Base-by-base conservation (phyloP, 1,140 invertebrate genomes). In the Lepidotrigona ventralis region DNA sequence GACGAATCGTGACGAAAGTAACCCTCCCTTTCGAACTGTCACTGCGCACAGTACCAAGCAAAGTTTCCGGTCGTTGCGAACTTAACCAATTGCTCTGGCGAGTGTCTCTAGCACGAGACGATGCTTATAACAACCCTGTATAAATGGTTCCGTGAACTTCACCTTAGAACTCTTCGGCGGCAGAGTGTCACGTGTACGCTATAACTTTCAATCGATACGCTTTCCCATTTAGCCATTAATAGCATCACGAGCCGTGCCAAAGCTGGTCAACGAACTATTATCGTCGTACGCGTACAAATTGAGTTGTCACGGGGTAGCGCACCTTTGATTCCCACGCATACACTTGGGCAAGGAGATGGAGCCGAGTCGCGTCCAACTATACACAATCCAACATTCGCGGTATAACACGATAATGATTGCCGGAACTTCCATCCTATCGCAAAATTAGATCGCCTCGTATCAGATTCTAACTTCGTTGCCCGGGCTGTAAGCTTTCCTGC, bases 401-500 rank as follows among this genome's bases (percentile, higher is more conserved):
- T 81, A 87, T 88, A 88, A 88, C 86, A 81, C 79, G 87, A 84
- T 87, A 87, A 87, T 88, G 87, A 88, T 88, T 85, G 86, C 70
- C 86, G 87, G 86, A 88, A 88, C 87, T 88, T 88, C 68, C 78
- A 84, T 77, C 86, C 86, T 88, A 88, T 88, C 87, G 79, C 75
- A 78, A 88, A 88, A 88, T 88, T 88, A 88, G 87, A 88, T 88
- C 87, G 86, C 70, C 75, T 87, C 87, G 73, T 88, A 88, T 88
- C 87, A 88, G 87, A 87, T 87, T 87, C 86, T 88, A 88, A 88
- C 87, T 88, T 88, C 81, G 86, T 88, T 88, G 83, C 76, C 75
- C 60, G 54, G 73, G 69, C 68, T 66, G 83, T 88, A 88, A 88
- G 86, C 86, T 80, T 79, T 73, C 87, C 68, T 78, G 81, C 73